Base-by-base conservation (phyloP, 2,888 invertebrate species). In the Parnassius glacialis region DNA sequence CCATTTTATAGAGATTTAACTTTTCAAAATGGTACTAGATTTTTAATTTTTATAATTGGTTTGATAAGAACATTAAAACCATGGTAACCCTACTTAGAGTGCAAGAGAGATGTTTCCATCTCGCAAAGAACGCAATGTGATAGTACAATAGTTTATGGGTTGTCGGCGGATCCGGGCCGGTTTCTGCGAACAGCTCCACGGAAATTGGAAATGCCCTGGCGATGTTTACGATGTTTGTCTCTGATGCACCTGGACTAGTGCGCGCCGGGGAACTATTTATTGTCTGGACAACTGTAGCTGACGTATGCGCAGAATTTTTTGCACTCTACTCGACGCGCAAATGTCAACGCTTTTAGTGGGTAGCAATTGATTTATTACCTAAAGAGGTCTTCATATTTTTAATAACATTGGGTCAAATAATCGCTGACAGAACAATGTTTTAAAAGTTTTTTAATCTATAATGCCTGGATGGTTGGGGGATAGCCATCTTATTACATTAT, bases 181-280 rank as follows among this genome's bases (percentile, higher is more conserved):
- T 54, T 13, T 61, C 51, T 34, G 34, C 61, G 55, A 61, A 61
- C 61, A 61, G 51, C 44, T 60, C 43, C n/a, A 51, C 51, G 3
- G 51, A 41, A 50, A 61, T 61, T 61, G 25, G 41, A 51, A 55
- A 61, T 56, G 54, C 43, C 11, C 10, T 13, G 16, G 11, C 10
- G 41, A 53, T 42, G 16, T 34, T 10, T 59, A 45, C 25, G 59
- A 59, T 53, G 47, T 48, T 59, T 42, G 16, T 59, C 13, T 41
- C 10, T 16, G 16, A 45, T 45, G 25, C 52, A 48, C 44, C 52
- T 48, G 42, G 3, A 45, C 9, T 13, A 10, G 41, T 11, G 52
- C 13, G 13, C 41, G n/a, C 12, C 43, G 41, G 13, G 16, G 42
- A 16, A n/a, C 2, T 16, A 13, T 53, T 41, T 53, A 9, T 54